phyloP scores from a whole-genome alignment of 1,140 invertebrate genomes.

The Lepidurus packardi region DNA sequence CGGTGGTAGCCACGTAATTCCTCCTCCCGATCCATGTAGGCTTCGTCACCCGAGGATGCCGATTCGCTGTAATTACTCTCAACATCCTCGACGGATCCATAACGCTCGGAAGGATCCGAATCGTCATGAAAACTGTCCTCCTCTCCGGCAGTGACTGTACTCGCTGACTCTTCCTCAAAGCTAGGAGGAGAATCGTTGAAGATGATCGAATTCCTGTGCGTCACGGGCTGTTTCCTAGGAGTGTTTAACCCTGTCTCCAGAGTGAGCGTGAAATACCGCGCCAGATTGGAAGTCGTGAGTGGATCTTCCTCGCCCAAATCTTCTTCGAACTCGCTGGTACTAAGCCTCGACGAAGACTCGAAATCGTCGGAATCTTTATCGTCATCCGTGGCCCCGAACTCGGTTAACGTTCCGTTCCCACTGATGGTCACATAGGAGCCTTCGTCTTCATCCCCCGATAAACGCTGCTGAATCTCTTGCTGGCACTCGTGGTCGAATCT shows the following conservation, averaged over 20 bases:
- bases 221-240: slow-evolving; percentile 33
- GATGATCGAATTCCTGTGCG: slow-evolving; percentile 35
- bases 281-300: slow-evolving; percentile 28
- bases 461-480: slow-evolving; percentile 11
- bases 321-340: slow-evolving; percentile 33
- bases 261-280: slow-evolving; percentile 37
- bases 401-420: slow-evolving; percentile 32
- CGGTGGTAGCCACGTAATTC: slow-evolving; percentile 69
- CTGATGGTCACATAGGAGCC: slow-evolving; percentile 29
- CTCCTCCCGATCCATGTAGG: slow-evolving; percentile 62
- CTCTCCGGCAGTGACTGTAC: slow-evolving; percentile 33
- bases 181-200: slow-evolving; percentile 37
- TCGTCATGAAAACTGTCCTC: slow-evolving; percentile 30
- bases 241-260: slow-evolving; percentile 36
- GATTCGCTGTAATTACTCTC: slow-evolving; percentile 41
- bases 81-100: slow-evolving; percentile 39
- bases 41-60: slow-evolving; percentile 45
- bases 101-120: slow-evolving; percentile 33
- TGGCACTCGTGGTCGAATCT: background rate
- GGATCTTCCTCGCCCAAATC: slow-evolving; percentile 24
- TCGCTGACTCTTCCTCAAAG: slow-evolving; percentile 34
- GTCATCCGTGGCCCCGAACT: background rate
- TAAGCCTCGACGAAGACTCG: slow-evolving; percentile 31
- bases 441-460: slow-evolving; percentile 17
- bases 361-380: slow-evolving; percentile 33